Evolutionary conservation across 2,888 invertebrate species (phyloP), one percentile per base, ranked within the genome.

Genomic region (Heliconius charithonia): DNA sequence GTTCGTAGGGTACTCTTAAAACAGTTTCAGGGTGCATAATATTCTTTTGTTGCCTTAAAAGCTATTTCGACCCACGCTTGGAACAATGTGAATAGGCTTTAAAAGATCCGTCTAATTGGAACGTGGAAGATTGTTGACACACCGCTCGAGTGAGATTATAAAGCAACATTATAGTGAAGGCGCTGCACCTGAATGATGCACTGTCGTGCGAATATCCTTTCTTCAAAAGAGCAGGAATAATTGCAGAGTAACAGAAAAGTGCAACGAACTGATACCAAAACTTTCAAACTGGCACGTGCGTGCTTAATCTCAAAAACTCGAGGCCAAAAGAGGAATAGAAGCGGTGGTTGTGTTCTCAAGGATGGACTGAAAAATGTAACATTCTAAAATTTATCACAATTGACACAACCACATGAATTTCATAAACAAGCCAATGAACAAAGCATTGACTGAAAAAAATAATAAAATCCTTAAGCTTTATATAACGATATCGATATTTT

Each of bases 1-100:
- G 90, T 88, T 87, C 83, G 78, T 84, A 83, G 81, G 85, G 84
- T 84, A 84, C 85, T 82, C 86, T 85, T 86, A 88, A 88, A 86
- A 79, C 85, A 79, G 81, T 85, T 82, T 82, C 79, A 84, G 84
- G 84, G 84, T 85, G 87, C 86, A 87, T 89, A 88, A 86, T 87
- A 85, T 83, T 86, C 89, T 85, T 88, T 89, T 89, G 86, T 88
- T 81, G 65, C 80, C 81, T 85, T 86, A 84, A 87, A 87, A 84
- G 85, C 85, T 83, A 85, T 85, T 83, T 80, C 85, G 83, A 82
- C 84, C 82, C 82, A 83, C 85, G 84, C 85, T 74, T 75, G 83
- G 82, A 81, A 79, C 81, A 83, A 81, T 79, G 45, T 75, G 80
- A 75, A 77, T 77, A 73, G 66, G 67, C 80, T 77, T 81, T 83